A percentile compares a stretch with the other conserved stretches of the same genome.
Conservation (phyloP, 2,888 invertebrate species). For the Ecliptopera silaceata region DNA sequence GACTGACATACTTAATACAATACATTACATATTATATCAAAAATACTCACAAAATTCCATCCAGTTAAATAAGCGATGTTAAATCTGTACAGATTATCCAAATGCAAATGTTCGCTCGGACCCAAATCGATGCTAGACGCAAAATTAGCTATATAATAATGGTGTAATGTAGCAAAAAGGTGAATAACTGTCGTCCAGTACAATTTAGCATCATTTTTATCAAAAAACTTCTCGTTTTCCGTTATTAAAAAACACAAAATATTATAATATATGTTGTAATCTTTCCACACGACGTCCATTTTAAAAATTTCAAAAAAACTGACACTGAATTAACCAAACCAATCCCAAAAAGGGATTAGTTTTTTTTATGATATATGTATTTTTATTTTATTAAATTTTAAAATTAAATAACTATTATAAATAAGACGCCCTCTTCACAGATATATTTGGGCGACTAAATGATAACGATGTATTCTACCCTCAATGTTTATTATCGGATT, state of each 20-base stretch:
- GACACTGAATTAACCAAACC: not conserved
- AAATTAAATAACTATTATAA: constrained; percentile 1
- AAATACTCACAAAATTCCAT: constrained; percentile 72
- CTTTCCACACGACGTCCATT: constrained; percentile 65
- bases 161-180: constrained; percentile 52
- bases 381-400: not conserved
- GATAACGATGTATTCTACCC: constrained; percentile 21
- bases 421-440: constrained; percentile 14
- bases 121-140: constrained; percentile 47
- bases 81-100: constrained; percentile 54
- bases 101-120: constrained; percentile 36
- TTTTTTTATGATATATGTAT: not conserved
- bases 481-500: constrained; percentile 13
- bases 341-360: constrained; percentile 1
- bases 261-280: constrained; percentile 68
- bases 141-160: constrained; percentile 49
- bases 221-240: constrained; percentile 71
- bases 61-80: constrained; percentile 60
- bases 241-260: constrained; percentile 68
- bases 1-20: too few species aligned
- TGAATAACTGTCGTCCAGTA: constrained; percentile 71
- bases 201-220: constrained; percentile 61
- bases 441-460: constrained; percentile 25
- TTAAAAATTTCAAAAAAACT: constrained; percentile 11
- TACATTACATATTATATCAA: too few species aligned